These are phyloP conservation scores for Sylvia borin DNA, from an alignment of 2,797 vertebrate genomes.

Conservation along the genomic window DNA sequence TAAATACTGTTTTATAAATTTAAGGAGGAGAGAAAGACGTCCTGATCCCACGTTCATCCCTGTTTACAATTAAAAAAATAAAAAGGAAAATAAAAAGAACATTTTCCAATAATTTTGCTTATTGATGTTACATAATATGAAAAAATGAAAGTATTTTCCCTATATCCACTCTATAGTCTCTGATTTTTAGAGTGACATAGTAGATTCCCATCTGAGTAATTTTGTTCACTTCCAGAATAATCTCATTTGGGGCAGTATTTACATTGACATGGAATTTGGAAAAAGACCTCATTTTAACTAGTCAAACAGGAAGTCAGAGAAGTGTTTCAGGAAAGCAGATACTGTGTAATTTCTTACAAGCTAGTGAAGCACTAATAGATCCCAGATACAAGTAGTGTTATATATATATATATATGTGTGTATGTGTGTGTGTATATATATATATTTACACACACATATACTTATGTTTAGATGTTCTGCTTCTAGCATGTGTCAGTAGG, in stretches of 20 bases:
- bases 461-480: not conserved
- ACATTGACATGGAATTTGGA: not conserved
- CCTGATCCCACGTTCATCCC: not conserved
- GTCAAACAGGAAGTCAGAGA: not conserved
- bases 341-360: not conserved
- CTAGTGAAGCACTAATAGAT: not conserved
- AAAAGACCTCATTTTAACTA: not conserved
- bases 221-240: not conserved
- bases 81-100: not conserved
- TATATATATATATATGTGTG: rapidly evolving
- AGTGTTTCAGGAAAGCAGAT: not conserved
- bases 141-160: not conserved
- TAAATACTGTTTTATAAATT: not conserved
- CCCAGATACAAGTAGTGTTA: not conserved
- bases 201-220: not conserved
- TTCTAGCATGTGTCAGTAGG: not conserved
- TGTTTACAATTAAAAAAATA: not conserved
- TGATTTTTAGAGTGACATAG: not conserved
- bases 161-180: not conserved
- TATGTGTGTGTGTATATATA: not conserved
- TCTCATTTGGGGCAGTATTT: not conserved
- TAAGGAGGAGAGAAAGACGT: not conserved
- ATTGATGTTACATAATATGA: not conserved
- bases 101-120: not conserved
- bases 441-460: not conserved